phyloP scores from a whole-genome alignment of 2,113 vertebrate species.

The Prolemur simus region DNA sequence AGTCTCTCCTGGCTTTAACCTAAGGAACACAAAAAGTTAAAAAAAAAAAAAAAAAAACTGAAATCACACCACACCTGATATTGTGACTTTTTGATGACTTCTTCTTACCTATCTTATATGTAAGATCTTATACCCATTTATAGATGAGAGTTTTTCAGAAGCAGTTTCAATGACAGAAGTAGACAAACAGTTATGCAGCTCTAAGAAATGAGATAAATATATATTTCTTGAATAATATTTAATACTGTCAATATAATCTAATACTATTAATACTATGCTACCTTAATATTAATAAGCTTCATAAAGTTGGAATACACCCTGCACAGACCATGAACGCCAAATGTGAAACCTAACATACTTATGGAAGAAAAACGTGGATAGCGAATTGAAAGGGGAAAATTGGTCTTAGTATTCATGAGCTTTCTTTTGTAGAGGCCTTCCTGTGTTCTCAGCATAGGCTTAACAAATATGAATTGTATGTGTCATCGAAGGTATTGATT shows the following conservation, averaged over 20 bases:
- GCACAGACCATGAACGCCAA: background rate
- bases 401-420: background rate
- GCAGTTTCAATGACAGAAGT: background rate
- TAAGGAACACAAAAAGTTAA: background rate
- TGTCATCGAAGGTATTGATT: background rate
- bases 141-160: background rate
- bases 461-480: background rate
- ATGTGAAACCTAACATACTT: background rate
- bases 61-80: background rate
- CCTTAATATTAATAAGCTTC: background rate
- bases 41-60: background rate
- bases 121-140: background rate
- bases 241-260: background rate
- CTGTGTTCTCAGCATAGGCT: background rate
- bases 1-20: background rate
- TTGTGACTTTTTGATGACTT: background rate
- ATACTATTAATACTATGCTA: background rate
- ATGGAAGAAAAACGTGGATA: background rate
- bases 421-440: background rate
- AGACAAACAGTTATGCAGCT: background rate
- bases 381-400: background rate
- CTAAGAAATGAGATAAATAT: background rate
- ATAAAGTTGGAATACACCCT: background rate
- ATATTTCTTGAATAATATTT: background rate
- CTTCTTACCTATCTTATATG: no score